phyloP scores from a whole-genome alignment of 1,140 invertebrate species.

The Cotesia chilonis region DNA sequence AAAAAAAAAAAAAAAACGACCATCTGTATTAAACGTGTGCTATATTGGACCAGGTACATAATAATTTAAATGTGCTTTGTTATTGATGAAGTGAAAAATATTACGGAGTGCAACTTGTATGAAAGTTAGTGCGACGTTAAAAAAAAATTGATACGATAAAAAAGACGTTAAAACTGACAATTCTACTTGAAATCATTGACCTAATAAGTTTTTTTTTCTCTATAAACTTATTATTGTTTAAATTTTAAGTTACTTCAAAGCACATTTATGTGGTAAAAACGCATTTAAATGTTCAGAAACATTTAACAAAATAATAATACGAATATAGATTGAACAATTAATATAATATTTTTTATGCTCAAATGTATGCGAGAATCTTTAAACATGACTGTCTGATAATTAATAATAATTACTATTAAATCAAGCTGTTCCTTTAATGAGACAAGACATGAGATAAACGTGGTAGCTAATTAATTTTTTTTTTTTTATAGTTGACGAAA shows the following conservation, averaged over 20 bases:
- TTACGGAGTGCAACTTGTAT: constrained; percentile 16
- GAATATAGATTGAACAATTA: constrained; percentile 28
- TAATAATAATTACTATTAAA: neutral
- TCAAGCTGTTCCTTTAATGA: neutral
- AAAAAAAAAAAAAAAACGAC: constrained; percentile 49
- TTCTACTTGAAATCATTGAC: neutral
- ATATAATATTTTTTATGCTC: constrained; percentile 36
- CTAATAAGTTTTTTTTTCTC: neutral
- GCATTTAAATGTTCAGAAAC: constrained; percentile 38
- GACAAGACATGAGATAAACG: neutral
- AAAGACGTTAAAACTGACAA: neutral
- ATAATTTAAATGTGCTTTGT: constrained; percentile 48
- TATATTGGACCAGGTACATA: constrained; percentile 56
- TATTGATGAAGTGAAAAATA: constrained; percentile 39
- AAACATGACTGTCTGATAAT: neutral
- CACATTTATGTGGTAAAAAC: constrained; percentile 29
- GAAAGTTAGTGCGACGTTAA: constrained; percentile 32
- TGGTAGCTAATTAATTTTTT: too few species aligned
- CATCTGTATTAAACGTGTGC: constrained; percentile 56
- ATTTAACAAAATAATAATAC: constrained; percentile 33
- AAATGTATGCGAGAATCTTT: constrained; percentile 23
- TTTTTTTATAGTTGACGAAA: neutral
- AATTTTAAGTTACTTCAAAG: neutral
- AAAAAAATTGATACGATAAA: constrained; percentile 26
- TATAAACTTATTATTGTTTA: neutral